A percentile compares a stretch with the other conserved stretches of the same genome.
Conservation (phyloP, 1,140 invertebrate genomes). For the Mizuhopecten yessoensis region DNA sequence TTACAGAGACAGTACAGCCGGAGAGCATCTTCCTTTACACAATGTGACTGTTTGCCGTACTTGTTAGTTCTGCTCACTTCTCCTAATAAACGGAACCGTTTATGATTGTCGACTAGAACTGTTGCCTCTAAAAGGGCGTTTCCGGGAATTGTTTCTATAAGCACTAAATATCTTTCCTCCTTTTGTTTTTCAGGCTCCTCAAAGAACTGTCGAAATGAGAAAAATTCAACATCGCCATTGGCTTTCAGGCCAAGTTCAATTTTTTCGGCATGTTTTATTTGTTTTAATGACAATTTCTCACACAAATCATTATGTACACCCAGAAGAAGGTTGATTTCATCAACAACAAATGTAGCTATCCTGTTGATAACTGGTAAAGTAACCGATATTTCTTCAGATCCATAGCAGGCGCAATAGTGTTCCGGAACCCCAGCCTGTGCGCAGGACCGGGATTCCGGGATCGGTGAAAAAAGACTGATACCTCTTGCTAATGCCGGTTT, state of each 20-base stretch:
- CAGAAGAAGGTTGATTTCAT: slow-evolving; percentile 67
- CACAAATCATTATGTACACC: slow-evolving; percentile 63
- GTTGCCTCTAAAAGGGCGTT: slow-evolving; percentile 57
- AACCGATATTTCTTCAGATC: slow-evolving; percentile 49
- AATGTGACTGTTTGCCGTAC: slow-evolving; percentile 54
- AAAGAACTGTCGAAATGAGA: slow-evolving; percentile 68
- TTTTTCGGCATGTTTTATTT: slow-evolving; percentile 53
- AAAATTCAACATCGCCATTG: slow-evolving; percentile 50
- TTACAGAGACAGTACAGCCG: slow-evolving; percentile 1
- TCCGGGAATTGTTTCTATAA: slow-evolving; percentile 57
- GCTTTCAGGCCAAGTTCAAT: slow-evolving; percentile 56
- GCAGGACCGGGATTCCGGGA: slow-evolving; percentile 83
- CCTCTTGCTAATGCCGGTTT: slow-evolving; percentile 70
- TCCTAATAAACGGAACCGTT: slow-evolving; percentile 12
- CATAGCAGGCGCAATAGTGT: slow-evolving; percentile 84
- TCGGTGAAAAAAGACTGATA: slow-evolving; percentile 81
- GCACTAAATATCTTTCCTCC: slow-evolving; percentile 59
- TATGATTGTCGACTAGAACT: background rate
- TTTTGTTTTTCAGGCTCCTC: slow-evolving; percentile 70
- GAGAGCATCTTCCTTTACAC: background rate
- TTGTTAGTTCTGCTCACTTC: slow-evolving; percentile 49
- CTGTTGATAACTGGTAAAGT: background rate
- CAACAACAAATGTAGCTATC: slow-evolving; percentile 64
- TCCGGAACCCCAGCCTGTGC: slow-evolving; percentile 80
- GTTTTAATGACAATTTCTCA: slow-evolving; percentile 56